phyloP scores from a whole-genome alignment of 2,797 vertebrate genomes.

The Pangasius larnaudii region DNA sequence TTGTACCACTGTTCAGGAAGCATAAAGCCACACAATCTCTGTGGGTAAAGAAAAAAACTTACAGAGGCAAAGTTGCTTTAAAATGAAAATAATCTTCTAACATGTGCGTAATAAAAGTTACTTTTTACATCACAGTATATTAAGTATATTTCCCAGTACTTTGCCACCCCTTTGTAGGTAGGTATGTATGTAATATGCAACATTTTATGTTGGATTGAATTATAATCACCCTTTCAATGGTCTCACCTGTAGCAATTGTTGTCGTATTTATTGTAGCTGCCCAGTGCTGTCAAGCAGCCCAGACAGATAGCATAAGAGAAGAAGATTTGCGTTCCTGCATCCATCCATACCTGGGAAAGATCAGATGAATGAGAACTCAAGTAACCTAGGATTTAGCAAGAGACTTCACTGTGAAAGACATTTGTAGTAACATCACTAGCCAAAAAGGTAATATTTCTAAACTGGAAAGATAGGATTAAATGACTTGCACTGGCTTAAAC shows the following conservation, averaged over 20 bases:
- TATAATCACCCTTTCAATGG: not conserved
- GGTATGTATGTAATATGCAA: not conserved
- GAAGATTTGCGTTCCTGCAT: constrained; percentile 96
- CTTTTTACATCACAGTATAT: not conserved
- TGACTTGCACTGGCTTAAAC: not conserved
- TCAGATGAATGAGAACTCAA: not conserved
- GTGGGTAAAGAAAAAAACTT: constrained; percentile 9
- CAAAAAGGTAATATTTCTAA: not conserved
- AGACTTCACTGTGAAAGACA: not conserved
- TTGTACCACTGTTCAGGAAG: constrained; percentile 94
- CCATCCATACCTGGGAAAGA: constrained; percentile 91
- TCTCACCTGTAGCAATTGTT: constrained; percentile 96
- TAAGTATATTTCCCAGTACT: not conserved
- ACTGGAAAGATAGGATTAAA: not conserved
- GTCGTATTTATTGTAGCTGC: constrained; percentile 97
- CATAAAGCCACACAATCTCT: constrained; percentile 93
- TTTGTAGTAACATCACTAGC: not conserved
- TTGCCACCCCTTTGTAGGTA: not conserved
- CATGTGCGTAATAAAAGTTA: not conserved
- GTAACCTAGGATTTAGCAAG: not conserved
- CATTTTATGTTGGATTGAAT: not conserved
- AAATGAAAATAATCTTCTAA: not conserved
- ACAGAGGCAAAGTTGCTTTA: not conserved
- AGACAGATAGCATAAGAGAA: constrained; percentile 96
- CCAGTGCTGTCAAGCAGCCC: constrained; percentile 91